Evolutionary conservation across 2,113 vertebrate species (phyloP).

Genomic region (Drymodes brunneopygia): DNA sequence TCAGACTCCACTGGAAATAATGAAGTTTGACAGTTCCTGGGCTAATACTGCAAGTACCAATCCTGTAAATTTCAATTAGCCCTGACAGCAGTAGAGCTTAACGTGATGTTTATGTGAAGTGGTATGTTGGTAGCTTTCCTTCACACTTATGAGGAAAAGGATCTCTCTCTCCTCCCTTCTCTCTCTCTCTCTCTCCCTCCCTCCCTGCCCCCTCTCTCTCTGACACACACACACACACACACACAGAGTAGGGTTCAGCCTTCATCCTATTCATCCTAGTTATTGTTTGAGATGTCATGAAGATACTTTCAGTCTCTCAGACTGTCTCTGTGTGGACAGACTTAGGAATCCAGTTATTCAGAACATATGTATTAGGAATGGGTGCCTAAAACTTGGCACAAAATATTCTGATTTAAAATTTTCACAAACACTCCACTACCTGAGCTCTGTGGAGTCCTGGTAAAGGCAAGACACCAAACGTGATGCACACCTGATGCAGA

Average conservation of each 20-base stretch:
- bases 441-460: neutral
- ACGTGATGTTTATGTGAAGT: conserved; percentile 48
- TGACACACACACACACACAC: neutral
- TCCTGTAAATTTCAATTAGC: conserved; percentile 47
- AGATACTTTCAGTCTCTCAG: neutral
- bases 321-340: neutral
- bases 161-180: neutral
- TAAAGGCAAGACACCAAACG: neutral
- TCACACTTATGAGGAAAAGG: conserved; percentile 37
- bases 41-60: conserved; percentile 44
- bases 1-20: conserved; percentile 54
- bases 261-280: neutral
- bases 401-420: neutral
- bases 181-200: too few relatives aligned
- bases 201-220: neutral
- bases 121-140: conserved; percentile 41
- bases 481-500: neutral
- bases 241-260: neutral
- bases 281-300: neutral
- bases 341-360: neutral
- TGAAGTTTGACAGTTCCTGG: conserved; percentile 30
- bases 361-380: neutral
- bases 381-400: neutral
- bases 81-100: conserved; percentile 31
- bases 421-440: neutral